Base-by-base conservation (phyloP, 2,113 vertebrate genomes). In the Antigone vipio region DNA sequence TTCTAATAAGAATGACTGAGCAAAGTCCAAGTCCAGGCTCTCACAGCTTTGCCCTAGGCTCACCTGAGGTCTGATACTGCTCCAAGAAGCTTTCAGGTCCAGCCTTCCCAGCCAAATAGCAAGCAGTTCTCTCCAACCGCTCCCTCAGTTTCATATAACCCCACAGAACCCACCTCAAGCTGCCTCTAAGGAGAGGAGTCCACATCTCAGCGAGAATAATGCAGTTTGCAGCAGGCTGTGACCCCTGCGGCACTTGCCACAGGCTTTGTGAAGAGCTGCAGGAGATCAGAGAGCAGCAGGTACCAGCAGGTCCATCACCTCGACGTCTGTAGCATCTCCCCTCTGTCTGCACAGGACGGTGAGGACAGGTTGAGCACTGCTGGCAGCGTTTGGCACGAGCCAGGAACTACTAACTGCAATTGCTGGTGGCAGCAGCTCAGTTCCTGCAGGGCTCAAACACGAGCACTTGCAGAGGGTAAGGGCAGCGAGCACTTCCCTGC, bases 271-370 rank as follows among this genome's bases (percentile, higher is more conserved):
- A 55, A 71, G 38, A 15, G 32, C 64, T 14, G 12, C 27, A 19
- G 8, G 40, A 18, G 35, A 8, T 20, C 8, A 6, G 22, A 26
- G 49, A n/a, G 50, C 42, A 58, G 59, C 64, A 23, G 45, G 55
- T n/a, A 14, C 12, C 2, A 0, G 20, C 59, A 74, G 23, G 47
- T 67, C 72, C 66, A 73, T 62, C 88, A 38, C 49, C 44, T 58
- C 12, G 0, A 62, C 2, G 2, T 4, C 66, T 30, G 34, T 35
- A 42, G 47, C 64, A 67, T 34, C 83, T 30, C n/a, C 23, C 44
- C 38, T 23, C 30, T 20, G 27, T 14, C 30, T 9, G 4, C 1
- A 1, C 4, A 1, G 73, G 42, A 7, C 0, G 23, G 35, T 0
- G 11, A 78, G 53, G 52, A 40, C 45, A 35, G 47, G 85, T 5